Conservation (phyloP, 2,888 invertebrate species). For the Hirtodrosophila trivittata region DNA sequence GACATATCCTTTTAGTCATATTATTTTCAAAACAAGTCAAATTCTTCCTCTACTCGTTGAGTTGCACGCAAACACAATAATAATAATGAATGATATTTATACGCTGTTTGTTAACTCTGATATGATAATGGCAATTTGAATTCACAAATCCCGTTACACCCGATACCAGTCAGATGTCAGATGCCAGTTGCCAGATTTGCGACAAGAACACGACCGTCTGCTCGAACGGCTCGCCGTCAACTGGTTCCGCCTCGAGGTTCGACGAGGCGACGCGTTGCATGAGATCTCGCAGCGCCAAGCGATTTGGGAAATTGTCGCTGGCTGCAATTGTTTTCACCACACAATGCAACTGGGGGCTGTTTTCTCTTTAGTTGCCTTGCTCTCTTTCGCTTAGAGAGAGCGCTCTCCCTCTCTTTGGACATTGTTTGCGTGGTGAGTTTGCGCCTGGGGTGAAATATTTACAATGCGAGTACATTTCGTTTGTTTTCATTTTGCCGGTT, state of each 20-base stretch:
- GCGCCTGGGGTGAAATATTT: constrained; percentile 45
- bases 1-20: constrained; percentile 34
- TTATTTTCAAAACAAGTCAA: not conserved
- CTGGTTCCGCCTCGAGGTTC: constrained; percentile 82
- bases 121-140: not conserved
- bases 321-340: constrained; percentile 43
- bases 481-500: constrained; percentile 78
- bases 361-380: constrained; percentile 36
- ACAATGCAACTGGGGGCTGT: constrained; percentile 50
- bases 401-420: not conserved
- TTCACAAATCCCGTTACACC: not conserved
- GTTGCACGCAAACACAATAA: no score
- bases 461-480: not conserved
- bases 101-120: no score
- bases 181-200: constrained; percentile 22
- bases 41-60: no score
- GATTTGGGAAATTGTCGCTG: constrained; percentile 41
- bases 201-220: constrained; percentile 83
- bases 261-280: constrained; percentile 36
- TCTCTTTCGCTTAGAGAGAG: constrained; percentile 1
- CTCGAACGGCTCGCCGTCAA: constrained; percentile 84
- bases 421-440: constrained; percentile 64
- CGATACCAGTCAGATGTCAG: no score
- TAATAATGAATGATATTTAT: not conserved
- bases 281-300: constrained; percentile 1